phyloP scores from a whole-genome alignment of 1,140 invertebrate species.

The Drosophila ficusphila region DNA sequence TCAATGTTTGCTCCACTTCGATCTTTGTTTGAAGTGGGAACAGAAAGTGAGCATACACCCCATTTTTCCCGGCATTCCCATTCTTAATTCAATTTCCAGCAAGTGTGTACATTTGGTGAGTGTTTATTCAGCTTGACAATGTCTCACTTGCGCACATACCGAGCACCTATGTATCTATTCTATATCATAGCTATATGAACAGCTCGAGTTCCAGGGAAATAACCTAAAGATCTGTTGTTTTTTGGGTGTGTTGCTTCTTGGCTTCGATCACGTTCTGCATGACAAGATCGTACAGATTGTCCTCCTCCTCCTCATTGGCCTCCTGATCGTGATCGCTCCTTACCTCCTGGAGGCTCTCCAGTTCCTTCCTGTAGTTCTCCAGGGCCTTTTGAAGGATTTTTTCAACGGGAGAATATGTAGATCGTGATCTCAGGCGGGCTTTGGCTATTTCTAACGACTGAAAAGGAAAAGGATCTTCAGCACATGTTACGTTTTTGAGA shows the following conservation, averaged over 20 bases:
- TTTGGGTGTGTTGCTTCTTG: slow-evolving; percentile 34
- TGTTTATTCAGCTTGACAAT: slow-evolving; percentile 71
- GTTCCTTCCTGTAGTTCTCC: slow-evolving; percentile 69
- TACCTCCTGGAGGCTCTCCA: slow-evolving; percentile 31
- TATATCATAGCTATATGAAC: neutral
- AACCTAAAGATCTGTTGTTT: slow-evolving; percentile 24
- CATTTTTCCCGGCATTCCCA: neutral
- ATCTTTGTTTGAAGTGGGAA: slow-evolving; percentile 53
- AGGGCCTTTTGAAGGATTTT: slow-evolving; percentile 70
- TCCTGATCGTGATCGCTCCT: neutral
- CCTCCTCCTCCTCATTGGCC: slow-evolving; percentile 20
- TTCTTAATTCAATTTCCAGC: slow-evolving; percentile 43
- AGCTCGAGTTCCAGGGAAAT: slow-evolving; percentile 40
- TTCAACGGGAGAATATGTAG: slow-evolving; percentile 79
- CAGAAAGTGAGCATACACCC: slow-evolving; percentile 47
- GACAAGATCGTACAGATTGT: slow-evolving; percentile 57
- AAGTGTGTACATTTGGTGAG: slow-evolving; percentile 36
- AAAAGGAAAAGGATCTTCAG: neutral
- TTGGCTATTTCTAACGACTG: slow-evolving; percentile 80
- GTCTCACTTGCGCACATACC: slow-evolving; percentile 19
- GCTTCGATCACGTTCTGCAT: slow-evolving; percentile 66
- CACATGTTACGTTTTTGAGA: no score
- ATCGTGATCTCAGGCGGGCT: slow-evolving; percentile 75
- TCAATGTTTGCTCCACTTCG: slow-evolving; percentile 50
- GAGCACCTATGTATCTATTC: slow-evolving; percentile 12